Conservation (phyloP, 2,797 vertebrate species). For the Rhynchonycteris naso region DNA sequence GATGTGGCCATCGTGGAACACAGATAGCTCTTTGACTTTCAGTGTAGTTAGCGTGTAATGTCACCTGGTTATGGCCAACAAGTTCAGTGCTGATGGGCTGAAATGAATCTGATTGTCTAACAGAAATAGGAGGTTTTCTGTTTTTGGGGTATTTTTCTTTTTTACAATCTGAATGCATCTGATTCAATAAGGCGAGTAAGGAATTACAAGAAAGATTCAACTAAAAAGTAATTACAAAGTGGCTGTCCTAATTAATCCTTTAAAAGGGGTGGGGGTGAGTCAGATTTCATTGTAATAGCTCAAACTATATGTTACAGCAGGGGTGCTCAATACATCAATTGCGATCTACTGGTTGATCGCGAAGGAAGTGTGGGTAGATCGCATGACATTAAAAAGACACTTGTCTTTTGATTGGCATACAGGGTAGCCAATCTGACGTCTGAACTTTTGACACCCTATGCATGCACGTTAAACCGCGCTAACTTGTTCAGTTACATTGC, state of each 20-base stretch:
- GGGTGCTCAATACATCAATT: no score
- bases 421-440: no score
- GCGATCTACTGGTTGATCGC: no score
- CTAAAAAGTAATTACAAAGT: constrained; percentile 74
- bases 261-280: neutral
- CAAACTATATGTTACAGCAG: accelerated
- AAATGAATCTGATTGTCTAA: constrained; percentile 58
- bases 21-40: constrained; percentile 59
- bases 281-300: neutral
- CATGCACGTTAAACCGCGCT: no score
- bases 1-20: neutral
- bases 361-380: no score
- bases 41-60: neutral
- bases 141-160: neutral
- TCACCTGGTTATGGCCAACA: constrained; percentile 56
- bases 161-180: neutral
- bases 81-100: constrained; percentile 28
- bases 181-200: neutral
- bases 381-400: no score
- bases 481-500: no score
- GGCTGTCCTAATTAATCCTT: constrained; percentile 51
- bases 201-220: constrained; percentile 23
- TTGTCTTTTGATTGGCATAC: no score
- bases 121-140: neutral
- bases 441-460: no score